phyloP scores from a whole-genome alignment of 2,113 vertebrate species.

The Heloderma charlesbogerti region DNA sequence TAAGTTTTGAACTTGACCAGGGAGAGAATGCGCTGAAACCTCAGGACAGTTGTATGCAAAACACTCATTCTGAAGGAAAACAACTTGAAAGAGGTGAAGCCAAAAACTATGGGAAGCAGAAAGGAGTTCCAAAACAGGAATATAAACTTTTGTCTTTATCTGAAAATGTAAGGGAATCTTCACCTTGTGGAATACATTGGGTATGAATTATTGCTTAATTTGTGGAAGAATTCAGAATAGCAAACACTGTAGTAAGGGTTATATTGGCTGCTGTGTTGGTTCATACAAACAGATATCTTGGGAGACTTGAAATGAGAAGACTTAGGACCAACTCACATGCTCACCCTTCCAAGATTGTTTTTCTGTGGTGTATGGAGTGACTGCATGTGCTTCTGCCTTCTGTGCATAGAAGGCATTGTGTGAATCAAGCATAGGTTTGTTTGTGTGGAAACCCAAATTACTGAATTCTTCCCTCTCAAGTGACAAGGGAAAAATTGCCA shows the following conservation, averaged over 20 bases:
- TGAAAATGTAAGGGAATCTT: constrained; percentile 6
- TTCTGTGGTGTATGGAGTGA: neutral
- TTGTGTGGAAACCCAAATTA: no score
- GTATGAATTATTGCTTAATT: constrained; percentile 75
- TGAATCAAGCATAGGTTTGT: neutral
- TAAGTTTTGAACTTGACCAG: constrained; percentile 66
- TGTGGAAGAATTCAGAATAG: neutral
- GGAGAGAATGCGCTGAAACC: constrained; percentile 15
- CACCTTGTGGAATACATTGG: constrained; percentile 79
- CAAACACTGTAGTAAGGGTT: neutral
- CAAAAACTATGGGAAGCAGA: constrained; percentile 34
- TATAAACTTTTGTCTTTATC: constrained; percentile 36
- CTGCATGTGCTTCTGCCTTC: neutral
- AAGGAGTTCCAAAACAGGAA: constrained; percentile 65
- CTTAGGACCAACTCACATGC: neutral
- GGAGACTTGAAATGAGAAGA: neutral
- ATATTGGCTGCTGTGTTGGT: neutral
- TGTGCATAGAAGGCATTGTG: neutral
- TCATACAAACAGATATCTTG: neutral
- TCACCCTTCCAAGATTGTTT: neutral
- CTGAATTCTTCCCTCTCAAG: no score
- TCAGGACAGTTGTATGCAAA: constrained; percentile 17
- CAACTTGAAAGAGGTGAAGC: neutral
- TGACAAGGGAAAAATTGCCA: neutral
- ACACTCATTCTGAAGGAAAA: neutral